Conservation (phyloP, 1,140 invertebrate species). For the Pseudomyrmex flavicornis region DNA sequence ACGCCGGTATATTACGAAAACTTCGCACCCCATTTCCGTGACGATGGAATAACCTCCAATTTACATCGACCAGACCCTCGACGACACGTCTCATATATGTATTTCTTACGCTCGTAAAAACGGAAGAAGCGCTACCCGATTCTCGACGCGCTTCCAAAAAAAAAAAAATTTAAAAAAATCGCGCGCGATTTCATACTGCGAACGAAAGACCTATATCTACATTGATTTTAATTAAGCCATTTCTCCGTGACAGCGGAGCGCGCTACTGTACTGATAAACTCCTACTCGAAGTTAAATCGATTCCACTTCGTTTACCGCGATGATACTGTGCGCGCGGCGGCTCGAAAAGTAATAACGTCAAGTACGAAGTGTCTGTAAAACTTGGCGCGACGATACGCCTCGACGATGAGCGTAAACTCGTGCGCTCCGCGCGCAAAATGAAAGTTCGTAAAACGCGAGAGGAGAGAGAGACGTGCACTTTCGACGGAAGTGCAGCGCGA, state of each 20-base stretch:
- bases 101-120: not conserved
- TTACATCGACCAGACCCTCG: constrained; percentile 12
- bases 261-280: too few species aligned
- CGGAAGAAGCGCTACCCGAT: not conserved
- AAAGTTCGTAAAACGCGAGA: constrained; percentile 12
- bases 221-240: constrained; percentile 5
- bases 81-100: constrained; percentile 3
- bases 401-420: constrained; percentile 12
- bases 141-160: too few species aligned
- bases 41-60: not conserved
- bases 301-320: too few species aligned
- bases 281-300: not conserved
- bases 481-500: not conserved
- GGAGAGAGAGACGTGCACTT: not conserved
- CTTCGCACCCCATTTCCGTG: not conserved
- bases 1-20: not conserved
- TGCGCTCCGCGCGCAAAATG: not conserved
- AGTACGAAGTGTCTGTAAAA: constrained; percentile 20
- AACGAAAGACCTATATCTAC: not conserved
- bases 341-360: not conserved
- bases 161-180: too few species aligned
- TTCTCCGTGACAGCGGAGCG: not conserved
- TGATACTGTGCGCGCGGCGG: not conserved
- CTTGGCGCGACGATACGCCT: not conserved
- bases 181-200: not conserved